Percentiles rank a stretch among this genome's conserved stretches.
These are phyloP conservation scores for Oncopeltus fasciatus DNA, from an alignment of 1,140 invertebrate species.

Conservation along the genomic window DNA sequence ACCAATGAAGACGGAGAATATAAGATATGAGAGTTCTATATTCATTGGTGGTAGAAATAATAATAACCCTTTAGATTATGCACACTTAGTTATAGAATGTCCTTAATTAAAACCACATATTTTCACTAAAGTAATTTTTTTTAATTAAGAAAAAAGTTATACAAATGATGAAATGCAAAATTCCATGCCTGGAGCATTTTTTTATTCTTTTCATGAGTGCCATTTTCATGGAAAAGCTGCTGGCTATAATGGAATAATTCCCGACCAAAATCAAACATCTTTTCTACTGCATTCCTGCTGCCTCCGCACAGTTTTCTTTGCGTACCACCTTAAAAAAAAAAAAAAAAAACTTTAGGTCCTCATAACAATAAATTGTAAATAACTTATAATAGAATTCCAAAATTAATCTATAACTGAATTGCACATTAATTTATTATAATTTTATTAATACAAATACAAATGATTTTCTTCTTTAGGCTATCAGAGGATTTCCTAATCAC, in stretches of 20 bases:
- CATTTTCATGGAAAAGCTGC: slow-evolving; percentile 64
- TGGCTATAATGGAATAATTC: slow-evolving; percentile 84
- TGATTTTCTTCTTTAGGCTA: no score
- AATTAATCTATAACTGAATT: neutral
- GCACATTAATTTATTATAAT: no score
- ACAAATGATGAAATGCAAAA: neutral
- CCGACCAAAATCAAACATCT: slow-evolving; percentile 85
- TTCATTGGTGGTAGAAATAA: no score
- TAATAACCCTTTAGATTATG: no score
- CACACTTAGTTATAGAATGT: no score
- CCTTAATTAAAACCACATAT: no score
- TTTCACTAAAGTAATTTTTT: no score
- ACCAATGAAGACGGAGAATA: no score
- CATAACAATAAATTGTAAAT: neutral
- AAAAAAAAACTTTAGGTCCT: neutral
- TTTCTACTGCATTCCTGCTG: slow-evolving; percentile 66
- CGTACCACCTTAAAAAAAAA: slow-evolving; percentile 19
- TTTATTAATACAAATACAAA: no score
- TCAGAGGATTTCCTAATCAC: no score
- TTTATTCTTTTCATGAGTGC: slow-evolving; percentile 73
- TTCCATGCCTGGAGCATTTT: slow-evolving; percentile 75
- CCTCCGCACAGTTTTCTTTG: slow-evolving; percentile 52
- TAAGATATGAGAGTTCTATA: no score
- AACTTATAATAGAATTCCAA: neutral
- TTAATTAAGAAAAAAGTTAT: neutral